phyloP scores from a whole-genome alignment of 2,113 vertebrate species.

The Opisthocomus hoazin region DNA sequence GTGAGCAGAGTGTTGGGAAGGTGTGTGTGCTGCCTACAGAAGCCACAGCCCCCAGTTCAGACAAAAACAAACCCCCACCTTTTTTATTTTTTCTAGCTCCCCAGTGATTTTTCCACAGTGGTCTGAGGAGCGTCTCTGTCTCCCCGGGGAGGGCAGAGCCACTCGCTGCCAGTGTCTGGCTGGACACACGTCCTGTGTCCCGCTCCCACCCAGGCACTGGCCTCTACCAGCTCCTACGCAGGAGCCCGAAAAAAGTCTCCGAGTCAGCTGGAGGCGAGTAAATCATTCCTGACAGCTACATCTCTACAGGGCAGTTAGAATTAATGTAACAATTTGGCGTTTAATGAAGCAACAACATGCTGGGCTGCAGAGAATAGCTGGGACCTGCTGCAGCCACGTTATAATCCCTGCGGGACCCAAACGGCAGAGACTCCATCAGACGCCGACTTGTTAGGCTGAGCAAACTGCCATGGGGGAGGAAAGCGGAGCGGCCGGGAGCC shows the following conservation, averaged over 20 bases:
- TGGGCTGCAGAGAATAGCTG: conserved; percentile 27
- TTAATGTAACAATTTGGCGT: conserved; percentile 87
- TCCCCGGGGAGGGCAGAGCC: neutral
- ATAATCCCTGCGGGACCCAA: conserved; percentile 45
- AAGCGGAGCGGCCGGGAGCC: neutral
- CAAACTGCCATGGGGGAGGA: neutral
- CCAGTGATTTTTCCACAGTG: neutral
- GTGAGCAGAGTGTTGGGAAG: neutral
- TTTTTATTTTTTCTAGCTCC: neutral
- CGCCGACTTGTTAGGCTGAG: conserved; percentile 20
- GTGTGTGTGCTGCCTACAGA: neutral
- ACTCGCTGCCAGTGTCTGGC: neutral
- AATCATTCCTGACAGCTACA: conserved; percentile 90
- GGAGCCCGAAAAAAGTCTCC: neutral
- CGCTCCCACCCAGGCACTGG: neutral
- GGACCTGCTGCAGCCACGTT: conserved; percentile 39
- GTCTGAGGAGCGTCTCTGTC: neutral
- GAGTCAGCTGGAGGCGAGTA: conserved; percentile 81
- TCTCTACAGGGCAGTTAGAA: conserved; percentile 84
- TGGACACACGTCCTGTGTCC: neutral
- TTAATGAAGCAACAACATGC: conserved; percentile 84
- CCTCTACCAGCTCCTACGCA: neutral
- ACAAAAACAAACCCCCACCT: neutral
- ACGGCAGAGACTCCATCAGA: conserved; percentile 51
- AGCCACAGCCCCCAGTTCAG: neutral